Evolutionary conservation across 2,797 vertebrate species (phyloP).

Genomic region (Premnoplex brunnescens): DNA sequence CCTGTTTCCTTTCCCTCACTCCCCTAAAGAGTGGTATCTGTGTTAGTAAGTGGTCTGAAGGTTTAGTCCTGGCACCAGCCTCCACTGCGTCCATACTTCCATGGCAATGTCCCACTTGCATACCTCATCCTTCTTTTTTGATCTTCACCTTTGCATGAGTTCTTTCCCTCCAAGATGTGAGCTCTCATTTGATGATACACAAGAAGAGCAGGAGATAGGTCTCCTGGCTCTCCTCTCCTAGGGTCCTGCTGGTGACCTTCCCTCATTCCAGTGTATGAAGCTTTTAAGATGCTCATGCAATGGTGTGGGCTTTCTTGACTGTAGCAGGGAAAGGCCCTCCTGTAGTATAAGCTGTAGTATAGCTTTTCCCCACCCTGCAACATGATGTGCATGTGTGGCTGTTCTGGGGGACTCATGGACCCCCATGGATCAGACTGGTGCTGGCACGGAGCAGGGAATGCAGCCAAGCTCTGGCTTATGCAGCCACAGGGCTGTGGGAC

Average conservation of each 20-base stretch:
- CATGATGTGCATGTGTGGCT: fast-evolving
- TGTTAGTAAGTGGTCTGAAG: not conserved
- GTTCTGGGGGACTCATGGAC: not conserved
- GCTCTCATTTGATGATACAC: fast-evolving
- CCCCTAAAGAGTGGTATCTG: not conserved
- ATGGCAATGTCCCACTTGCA: not conserved
- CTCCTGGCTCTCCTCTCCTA: not conserved
- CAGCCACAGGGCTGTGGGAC: not conserved
- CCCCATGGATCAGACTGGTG: fast-evolving
- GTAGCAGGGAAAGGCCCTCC: not conserved
- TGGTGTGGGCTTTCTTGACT: not conserved
- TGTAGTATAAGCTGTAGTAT: not conserved
- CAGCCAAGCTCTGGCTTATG: not conserved
- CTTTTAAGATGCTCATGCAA: not conserved
- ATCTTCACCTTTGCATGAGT: not conserved
- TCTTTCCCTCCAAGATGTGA: not conserved
- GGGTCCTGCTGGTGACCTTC: not conserved
- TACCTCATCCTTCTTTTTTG: not conserved
- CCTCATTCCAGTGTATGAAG: not conserved
- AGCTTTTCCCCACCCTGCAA: not conserved
- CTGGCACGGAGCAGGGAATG: not conserved
- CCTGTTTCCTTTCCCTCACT: not conserved
- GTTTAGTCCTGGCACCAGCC: not conserved
- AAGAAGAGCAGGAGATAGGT: not conserved
- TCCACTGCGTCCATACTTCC: not conserved